These are phyloP conservation scores for Oncorhynchus clarkii DNA, from an alignment of 2,113 vertebrate genomes.

Conservation along the genomic window DNA sequence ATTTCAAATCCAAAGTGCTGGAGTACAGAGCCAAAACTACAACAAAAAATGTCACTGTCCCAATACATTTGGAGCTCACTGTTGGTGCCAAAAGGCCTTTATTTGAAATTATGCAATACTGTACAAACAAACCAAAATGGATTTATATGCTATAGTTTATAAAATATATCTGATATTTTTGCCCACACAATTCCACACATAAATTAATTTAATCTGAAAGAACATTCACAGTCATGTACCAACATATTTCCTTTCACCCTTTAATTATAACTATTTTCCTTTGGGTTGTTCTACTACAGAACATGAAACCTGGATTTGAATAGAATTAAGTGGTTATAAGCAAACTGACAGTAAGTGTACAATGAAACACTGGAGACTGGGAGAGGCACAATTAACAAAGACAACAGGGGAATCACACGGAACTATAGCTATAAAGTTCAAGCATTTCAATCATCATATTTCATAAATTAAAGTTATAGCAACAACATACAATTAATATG, in stretches of 20 bases:
- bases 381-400: background rate
- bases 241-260: conserved; percentile 18
- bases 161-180: conserved; percentile 28
- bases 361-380: conserved; percentile 22
- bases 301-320: conserved; percentile 29
- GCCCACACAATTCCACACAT: conserved; percentile 45
- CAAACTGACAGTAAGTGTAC: conserved; percentile 25
- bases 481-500: background rate
- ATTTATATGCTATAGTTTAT: conserved; percentile 64
- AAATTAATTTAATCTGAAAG: conserved; percentile 36
- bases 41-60: no score
- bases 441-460: background rate
- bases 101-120: conserved; percentile 63
- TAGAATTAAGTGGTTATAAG: conserved; percentile 52
- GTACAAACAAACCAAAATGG: conserved; percentile 44
- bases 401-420: background rate
- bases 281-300: conserved; percentile 26
- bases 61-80: no score
- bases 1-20: no score
- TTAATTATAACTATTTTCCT: background rate
- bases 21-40: no score
- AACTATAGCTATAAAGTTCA: background rate
- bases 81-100: conserved; percentile 42
- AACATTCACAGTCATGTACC: conserved; percentile 70
- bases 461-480: background rate